Conservation (phyloP, 2,797 vertebrate genomes). For the Nannoperca obscura region DNA sequence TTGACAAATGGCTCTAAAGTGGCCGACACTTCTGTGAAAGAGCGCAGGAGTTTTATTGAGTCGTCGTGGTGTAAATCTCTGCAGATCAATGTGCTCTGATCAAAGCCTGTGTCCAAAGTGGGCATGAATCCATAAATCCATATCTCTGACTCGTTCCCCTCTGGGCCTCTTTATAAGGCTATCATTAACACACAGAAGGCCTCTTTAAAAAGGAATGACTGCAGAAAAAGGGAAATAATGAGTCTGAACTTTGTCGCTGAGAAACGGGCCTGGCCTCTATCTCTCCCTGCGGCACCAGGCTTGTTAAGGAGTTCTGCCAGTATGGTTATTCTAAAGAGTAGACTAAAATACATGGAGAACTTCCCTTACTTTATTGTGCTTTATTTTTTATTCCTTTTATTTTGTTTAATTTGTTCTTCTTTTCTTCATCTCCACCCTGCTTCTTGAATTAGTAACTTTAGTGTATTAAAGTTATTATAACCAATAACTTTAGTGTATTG, state of each 20-base stretch:
- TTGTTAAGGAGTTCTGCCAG: slow-evolving; percentile 72
- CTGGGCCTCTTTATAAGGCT: slow-evolving; percentile 78
- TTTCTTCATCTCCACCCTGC: no score
- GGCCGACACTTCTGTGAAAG: slow-evolving; percentile 61
- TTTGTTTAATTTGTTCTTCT: not conserved
- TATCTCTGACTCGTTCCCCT: slow-evolving; percentile 76
- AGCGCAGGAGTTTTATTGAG: slow-evolving; percentile 74
- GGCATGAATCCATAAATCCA: slow-evolving; percentile 82
- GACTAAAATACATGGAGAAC: slow-evolving; percentile 63
- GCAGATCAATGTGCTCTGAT: slow-evolving; percentile 83
- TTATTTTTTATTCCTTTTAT: slow-evolving; percentile 24
- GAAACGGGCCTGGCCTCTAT: slow-evolving; percentile 59
- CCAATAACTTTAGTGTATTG: not conserved
- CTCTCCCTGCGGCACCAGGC: slow-evolving; percentile 69
- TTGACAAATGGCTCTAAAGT: slow-evolving; percentile 76
- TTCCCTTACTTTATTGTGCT: slow-evolving; percentile 44
- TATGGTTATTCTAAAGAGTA: slow-evolving; percentile 63
- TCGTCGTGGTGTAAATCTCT: slow-evolving; percentile 79
- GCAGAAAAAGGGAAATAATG: slow-evolving; percentile 79
- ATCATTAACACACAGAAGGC: slow-evolving; percentile 79
- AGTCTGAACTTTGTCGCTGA: slow-evolving; percentile 79
- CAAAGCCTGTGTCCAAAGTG: slow-evolving; percentile 79
- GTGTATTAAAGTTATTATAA: no score
- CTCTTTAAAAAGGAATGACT: slow-evolving; percentile 73
- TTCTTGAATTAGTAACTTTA: slow-evolving; percentile 19